Evolutionary conservation across 2,888 invertebrate species (phyloP).

Genomic region (Coelogynopora nodosa): DNA sequence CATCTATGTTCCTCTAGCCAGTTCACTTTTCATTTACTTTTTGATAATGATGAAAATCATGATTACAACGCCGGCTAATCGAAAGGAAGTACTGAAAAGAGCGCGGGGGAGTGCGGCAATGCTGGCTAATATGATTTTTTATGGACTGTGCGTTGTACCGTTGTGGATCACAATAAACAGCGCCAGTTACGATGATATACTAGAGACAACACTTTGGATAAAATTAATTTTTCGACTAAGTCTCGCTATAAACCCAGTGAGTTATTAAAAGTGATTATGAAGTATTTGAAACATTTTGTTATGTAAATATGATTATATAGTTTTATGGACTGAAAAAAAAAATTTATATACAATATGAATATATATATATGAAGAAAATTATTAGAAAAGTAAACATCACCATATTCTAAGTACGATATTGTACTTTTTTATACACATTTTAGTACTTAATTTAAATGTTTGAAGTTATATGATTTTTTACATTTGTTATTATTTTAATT

Average conservation of each 20-base stretch:
- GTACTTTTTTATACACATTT: too few species aligned
- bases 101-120: constrained; percentile 36
- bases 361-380: too few species aligned
- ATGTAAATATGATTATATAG: too few species aligned
- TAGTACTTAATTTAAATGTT: too few species aligned
- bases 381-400: too few species aligned
- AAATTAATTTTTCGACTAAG: constrained; percentile 40
- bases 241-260: constrained; percentile 39
- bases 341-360: too few species aligned
- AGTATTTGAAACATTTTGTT: too few species aligned
- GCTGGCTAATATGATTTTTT: constrained; percentile 35
- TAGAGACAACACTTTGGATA: constrained; percentile 26
- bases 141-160: constrained; percentile 37
- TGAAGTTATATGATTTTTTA: too few species aligned
- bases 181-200: not conserved
- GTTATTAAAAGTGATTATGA: not conserved
- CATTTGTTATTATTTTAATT: too few species aligned
- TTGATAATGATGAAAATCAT: constrained; percentile 33
- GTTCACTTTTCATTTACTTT: constrained; percentile 5
- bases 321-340: too few species aligned
- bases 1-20: constrained; percentile 38
- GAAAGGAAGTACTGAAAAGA: constrained; percentile 9
- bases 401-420: too few species aligned
- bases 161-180: constrained; percentile 16
- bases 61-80: constrained; percentile 3